A percentile compares a stretch with the other conserved stretches of the same genome.
Conservation (phyloP, 2,888 invertebrate species). For the Ectobius pallidus region DNA sequence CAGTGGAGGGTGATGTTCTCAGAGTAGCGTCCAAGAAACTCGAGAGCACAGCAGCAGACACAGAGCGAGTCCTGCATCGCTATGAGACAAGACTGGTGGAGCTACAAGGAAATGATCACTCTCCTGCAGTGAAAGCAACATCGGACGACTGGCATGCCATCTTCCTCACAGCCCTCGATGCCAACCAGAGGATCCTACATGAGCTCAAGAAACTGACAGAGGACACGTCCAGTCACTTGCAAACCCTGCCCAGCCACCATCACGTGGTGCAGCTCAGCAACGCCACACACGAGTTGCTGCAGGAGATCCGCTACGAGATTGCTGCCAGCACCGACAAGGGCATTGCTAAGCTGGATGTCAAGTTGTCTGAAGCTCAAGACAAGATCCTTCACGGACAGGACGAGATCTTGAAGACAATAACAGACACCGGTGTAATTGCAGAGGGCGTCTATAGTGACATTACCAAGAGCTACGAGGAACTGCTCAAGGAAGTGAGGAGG, state of each 20-base stretch:
- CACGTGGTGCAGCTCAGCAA: constrained; percentile 66
- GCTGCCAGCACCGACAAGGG: constrained; percentile 51
- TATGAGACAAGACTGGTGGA: constrained; percentile 30
- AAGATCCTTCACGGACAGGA: constrained; percentile 58
- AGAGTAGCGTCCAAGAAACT: constrained; percentile 29
- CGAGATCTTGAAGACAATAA: constrained; percentile 65
- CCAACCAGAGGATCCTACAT: constrained; percentile 49
- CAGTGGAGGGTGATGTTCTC: constrained; percentile 13
- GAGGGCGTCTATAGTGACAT: constrained; percentile 63
- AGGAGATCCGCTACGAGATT: constrained; percentile 60
- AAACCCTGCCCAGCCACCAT: constrained; percentile 56
- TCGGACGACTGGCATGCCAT: constrained; percentile 50
- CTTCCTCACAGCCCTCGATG: constrained; percentile 51
- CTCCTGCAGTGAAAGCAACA: not conserved
- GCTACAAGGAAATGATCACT: not conserved
- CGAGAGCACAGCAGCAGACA: constrained; percentile 15
- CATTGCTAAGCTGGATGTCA: constrained; percentile 57
- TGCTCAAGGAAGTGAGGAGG: constrained; percentile 59
- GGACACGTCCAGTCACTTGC: constrained; percentile 46
- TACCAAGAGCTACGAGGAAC: constrained; percentile 60
- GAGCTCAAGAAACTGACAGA: constrained; percentile 49
- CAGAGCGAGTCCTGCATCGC: constrained; percentile 29
- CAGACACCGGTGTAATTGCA: constrained; percentile 61
- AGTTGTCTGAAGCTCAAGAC: constrained; percentile 62
- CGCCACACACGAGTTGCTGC: constrained; percentile 57